Evolutionary conservation across 2,888 invertebrate species (phyloP).

Genomic region (Antheraea yamamai): DNA sequence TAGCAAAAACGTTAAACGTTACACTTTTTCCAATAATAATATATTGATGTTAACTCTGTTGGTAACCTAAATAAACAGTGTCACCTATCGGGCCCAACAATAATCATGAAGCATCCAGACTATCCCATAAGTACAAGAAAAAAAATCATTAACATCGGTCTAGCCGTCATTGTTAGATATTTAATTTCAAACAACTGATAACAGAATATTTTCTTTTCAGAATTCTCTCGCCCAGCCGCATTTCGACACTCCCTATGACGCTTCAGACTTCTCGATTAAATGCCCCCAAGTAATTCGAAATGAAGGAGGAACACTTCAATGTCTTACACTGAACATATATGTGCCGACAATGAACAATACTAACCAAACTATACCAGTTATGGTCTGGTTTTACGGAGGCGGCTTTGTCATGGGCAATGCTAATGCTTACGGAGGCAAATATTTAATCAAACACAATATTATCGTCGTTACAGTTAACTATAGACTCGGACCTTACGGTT

Average conservation of each 20-base stretch:
- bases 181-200: neutral
- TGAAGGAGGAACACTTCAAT: slow-evolving; percentile 43
- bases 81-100: too few species aligned
- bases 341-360: slow-evolving; percentile 40
- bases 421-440: slow-evolving; percentile 50
- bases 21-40: too few species aligned
- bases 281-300: slow-evolving; percentile 46
- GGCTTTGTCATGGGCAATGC: slow-evolving; percentile 53
- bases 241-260: slow-evolving; percentile 48
- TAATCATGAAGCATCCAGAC: too few species aligned
- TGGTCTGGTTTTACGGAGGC: slow-evolving; percentile 68
- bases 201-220: slow-evolving; percentile 38
- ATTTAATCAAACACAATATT: slow-evolving; percentile 49
- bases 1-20: too few species aligned
- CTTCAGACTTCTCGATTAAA: slow-evolving; percentile 44
- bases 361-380: slow-evolving; percentile 45
- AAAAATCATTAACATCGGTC: too few species aligned
- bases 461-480: slow-evolving; percentile 57
- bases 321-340: slow-evolving; percentile 47
- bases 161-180: too few species aligned
- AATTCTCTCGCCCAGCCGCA: slow-evolving; percentile 36
- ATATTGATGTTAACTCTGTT: too few species aligned
- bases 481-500: slow-evolving; percentile 64
- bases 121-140: too few species aligned
- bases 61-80: too few species aligned